Evolutionary conservation across 2,888 invertebrate genomes (phyloP), one percentile per base, ranked within the genome.

Genomic region (Stratiomys singularior): DNA sequence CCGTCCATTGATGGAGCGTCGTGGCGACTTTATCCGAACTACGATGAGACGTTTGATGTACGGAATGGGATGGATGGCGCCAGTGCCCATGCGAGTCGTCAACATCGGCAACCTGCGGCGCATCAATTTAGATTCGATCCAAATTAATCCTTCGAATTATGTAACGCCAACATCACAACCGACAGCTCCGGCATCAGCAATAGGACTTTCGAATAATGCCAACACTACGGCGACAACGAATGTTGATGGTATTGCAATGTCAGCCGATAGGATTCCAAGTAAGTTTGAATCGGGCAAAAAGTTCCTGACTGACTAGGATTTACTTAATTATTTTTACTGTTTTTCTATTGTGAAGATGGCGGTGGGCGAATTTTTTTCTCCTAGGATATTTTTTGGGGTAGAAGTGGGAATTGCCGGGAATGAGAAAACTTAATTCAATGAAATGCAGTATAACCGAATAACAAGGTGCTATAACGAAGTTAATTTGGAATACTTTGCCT

Each of bases 91-190:
- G 11, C 80, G 80, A 47, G 78, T 80, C 28, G 78, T 80, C 63
- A 79, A 80, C 67, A 83, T 86, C 77, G 83, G 84, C 60, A 86
- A 86, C 79, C 82, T 87, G 82, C 86, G 86, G 79, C 85, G 85
- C 69, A 85, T 87, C 80, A 86, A 86, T 82, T 81, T 87, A 81
- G 86, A 84, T 79, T 84, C 86, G 71, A 84, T 86, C 72, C 84
- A 85, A 81, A 84, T 80, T 82, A 84, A 80, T 82, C 85, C 83
- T 66, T 82, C 82, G 77, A 56, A 69, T 71, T 30, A 52, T 37
- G 72, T 66, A 52, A 77, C 77, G 30, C 30, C 66, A 67, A 56
- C 77, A 77, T 46, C 56, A 27, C 58, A 63, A 76, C n/a, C 60
- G 27, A 58, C 77, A 58, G 58, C 69, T 28, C 21, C 64, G 56